These are phyloP conservation scores for Potamarius usumacintae DNA, from an alignment of 2,113 vertebrate genomes.

Conservation along the genomic window DNA sequence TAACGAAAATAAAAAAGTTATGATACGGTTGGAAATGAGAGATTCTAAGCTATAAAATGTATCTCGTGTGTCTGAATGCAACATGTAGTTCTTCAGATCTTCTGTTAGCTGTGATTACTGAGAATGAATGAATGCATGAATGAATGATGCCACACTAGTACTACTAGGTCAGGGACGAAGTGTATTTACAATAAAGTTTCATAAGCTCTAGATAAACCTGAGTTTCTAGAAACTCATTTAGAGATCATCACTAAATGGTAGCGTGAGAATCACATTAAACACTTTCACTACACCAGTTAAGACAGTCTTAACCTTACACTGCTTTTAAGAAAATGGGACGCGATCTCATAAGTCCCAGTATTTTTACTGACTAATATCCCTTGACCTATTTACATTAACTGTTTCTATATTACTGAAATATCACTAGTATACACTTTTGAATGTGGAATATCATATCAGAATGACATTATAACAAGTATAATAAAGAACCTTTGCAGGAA, in stretches of 20 bases:
- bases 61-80: neutral
- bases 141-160: neutral
- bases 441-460: neutral
- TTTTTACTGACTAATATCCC: neutral
- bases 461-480: neutral
- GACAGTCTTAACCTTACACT: neutral
- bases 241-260: neutral
- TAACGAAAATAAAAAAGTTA: neutral
- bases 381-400: neutral
- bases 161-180: neutral
- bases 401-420: neutral
- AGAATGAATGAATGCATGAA: neutral
- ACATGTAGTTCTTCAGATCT: neutral
- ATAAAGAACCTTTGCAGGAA: neutral
- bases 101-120: neutral
- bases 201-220: neutral
- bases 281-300: neutral
- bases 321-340: neutral
- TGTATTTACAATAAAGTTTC: neutral
- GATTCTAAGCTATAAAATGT: neutral
- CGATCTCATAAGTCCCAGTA: neutral
- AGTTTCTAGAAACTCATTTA: neutral
- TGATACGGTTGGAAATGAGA: neutral
- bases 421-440: neutral
- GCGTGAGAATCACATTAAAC: neutral